Base-by-base conservation (phyloP, 2,113 vertebrate species). In the Cavia aperea region DNA sequence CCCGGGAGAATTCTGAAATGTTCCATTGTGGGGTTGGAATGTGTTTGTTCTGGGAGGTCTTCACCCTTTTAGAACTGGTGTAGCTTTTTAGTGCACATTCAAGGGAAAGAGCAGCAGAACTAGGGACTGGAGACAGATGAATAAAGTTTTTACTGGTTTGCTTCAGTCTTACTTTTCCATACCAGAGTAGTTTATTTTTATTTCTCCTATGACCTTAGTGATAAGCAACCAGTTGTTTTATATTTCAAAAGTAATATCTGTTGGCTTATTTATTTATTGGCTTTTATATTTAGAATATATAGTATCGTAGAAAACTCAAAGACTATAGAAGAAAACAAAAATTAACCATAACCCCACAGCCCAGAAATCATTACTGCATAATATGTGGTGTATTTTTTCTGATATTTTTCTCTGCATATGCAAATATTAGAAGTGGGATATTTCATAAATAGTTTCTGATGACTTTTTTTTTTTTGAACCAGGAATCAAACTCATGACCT, bases 1-100 rank as follows among this genome's bases (percentile, higher is more conserved):
- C 94, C 93, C 88, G 23, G 75, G 90, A 92, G 88, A 86, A 90
- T 94, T 95, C 90, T 72, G 79, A 81, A 93, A 88, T 88, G 94
- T 94, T 86, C 85, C 83, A 19, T 82, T 36, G 43, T 78, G 29
- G 88, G 75, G 15, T 39, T 89, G 95, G 96, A 94, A 94, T 93
- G 86, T 87, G 58, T 94, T 86, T 95, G 54, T 93, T 93, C 78
- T 79, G 86, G 43, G 93, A 89, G 88, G 65, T 88, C 92, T 68
- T 79, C 72, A 10, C 54, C 70, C 82, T 90, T 88, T 46, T 49
- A 29, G 72, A 81, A n/a, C 51, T 82, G n/a, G 18, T 79, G 5
- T 49, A 68, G 66, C 77, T 90, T 4, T 87, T 79, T 94, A 58
- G 46, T 46, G 88, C 72, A 89, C 26, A 60, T 62, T 60, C 66